Evolutionary conservation across 30 jellyfish, hydroid and myxozoan genomes (phyloP).

Genomic region (Cassiopea xamachana): DNA sequence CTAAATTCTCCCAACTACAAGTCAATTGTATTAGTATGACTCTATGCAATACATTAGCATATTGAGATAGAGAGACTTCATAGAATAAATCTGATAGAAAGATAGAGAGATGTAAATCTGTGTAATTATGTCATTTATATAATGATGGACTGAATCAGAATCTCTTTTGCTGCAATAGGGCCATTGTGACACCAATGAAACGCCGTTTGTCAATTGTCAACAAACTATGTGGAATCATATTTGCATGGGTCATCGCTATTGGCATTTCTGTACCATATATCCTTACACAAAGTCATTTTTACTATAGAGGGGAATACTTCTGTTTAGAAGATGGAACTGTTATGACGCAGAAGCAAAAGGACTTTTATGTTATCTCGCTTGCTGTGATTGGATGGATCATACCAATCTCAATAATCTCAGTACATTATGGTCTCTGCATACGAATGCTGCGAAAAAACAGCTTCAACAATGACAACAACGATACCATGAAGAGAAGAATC

Average conservation of each 20-base stretch:
- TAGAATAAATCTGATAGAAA: too few relatives aligned
- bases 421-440: slow-evolving; percentile 8
- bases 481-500: slow-evolving; percentile 3
- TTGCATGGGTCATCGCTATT: slow-evolving; percentile 38
- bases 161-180: background rate
- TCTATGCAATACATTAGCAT: too few relatives aligned
- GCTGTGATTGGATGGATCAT: slow-evolving; percentile 31
- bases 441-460: background rate
- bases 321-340: slow-evolving; percentile 13
- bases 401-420: slow-evolving; percentile 6
- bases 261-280: slow-evolving; percentile 43
- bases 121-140: too few relatives aligned
- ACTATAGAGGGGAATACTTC: background rate
- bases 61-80: too few relatives aligned
- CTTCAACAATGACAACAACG: background rate
- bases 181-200: slow-evolving; percentile 24
- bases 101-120: too few relatives aligned
- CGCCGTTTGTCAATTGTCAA: slow-evolving; percentile 11
- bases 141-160: too few relatives aligned
- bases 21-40: too few relatives aligned
- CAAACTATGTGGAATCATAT: slow-evolving; percentile 15
- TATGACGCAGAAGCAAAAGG: background rate
- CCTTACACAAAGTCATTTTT: slow-evolving; percentile 3
- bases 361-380: slow-evolving; percentile 17
- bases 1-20: too few relatives aligned